Percentiles rank a stretch among this genome's conserved stretches.
Evolutionary conservation across 2,888 invertebrate genomes (phyloP).

Genomic region (Lasiommata megera): DNA sequence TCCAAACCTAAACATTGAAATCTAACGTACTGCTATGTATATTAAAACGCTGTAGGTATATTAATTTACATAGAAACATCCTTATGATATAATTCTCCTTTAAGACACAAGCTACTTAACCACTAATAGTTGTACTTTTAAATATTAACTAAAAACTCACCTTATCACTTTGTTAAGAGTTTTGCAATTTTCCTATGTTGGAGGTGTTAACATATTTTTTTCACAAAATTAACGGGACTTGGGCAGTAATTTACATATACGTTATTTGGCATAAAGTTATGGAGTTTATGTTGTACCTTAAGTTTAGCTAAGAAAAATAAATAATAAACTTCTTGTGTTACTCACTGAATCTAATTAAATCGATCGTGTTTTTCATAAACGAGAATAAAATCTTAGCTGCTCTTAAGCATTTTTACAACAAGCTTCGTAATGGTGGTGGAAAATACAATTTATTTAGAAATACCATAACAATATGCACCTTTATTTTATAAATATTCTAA

Average conservation of each 20-base stretch:
- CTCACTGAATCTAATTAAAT: too few species aligned
- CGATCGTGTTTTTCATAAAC: too few species aligned
- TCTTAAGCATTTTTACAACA: neutral
- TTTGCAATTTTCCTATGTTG: neutral
- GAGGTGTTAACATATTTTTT: neutral
- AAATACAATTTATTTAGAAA: too few species aligned
- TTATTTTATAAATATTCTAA: too few species aligned
- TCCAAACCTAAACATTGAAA: conserved; percentile 38
- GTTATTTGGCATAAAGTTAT: neutral
- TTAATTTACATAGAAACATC: neutral
- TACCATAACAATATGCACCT: too few species aligned
- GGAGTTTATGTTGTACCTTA: neutral
- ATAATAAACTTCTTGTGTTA: too few species aligned
- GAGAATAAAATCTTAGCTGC: neutral
- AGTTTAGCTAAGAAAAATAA: neutral
- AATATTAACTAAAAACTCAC: neutral
- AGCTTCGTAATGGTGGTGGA: neutral
- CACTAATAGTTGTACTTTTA: neutral
- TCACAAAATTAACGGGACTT: neutral
- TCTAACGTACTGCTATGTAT: neutral
- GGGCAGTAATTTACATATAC: neutral
- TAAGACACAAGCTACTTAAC: neutral
- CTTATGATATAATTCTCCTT: neutral
- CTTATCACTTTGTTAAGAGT: neutral
- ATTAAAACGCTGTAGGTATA: neutral